Percentiles rank a stretch among this genome's conserved stretches.
phyloP scores from a whole-genome alignment of 1,140 invertebrate genomes.

The Eurosta solidaginis region DNA sequence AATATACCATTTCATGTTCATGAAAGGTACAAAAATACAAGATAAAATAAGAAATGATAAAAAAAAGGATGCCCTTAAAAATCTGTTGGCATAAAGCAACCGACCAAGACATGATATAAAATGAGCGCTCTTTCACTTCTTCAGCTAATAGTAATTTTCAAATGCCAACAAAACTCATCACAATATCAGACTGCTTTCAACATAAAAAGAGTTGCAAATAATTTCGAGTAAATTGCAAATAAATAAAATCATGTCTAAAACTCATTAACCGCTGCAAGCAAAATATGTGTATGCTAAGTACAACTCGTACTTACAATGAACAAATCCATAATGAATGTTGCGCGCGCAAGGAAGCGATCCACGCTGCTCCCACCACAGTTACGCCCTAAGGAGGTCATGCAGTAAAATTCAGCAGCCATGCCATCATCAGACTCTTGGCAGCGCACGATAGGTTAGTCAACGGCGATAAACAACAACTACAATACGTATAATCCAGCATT shows the following conservation, averaged over 20 bases:
- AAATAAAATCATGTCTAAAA: constrained; percentile 22
- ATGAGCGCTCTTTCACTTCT: not conserved
- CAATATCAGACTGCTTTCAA: not conserved
- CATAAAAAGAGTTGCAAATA: not conserved
- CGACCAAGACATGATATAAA: not conserved
- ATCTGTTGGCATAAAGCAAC: not conserved
- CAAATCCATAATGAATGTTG: constrained; percentile 20
- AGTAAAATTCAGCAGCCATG: not conserved
- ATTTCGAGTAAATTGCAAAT: constrained; percentile 8
- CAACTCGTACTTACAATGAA: too few species aligned
- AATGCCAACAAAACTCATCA: not conserved
- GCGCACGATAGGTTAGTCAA: not conserved
- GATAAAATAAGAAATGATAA: too few species aligned
- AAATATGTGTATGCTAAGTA: constrained; percentile 4
- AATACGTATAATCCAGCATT: not conserved
- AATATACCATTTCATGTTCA: too few species aligned
- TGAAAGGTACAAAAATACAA: too few species aligned
- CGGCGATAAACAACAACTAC: not conserved
- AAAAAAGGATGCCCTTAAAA: not conserved
- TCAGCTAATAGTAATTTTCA: not conserved
- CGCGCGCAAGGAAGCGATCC: not conserved
- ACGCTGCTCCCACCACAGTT: constrained; percentile 40
- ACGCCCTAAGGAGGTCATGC: constrained; percentile 53
- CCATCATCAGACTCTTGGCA: not conserved
- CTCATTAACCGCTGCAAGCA: constrained; percentile 6